These are phyloP conservation scores for Notothenia rossii DNA, from an alignment of 2,113 vertebrate genomes.

Conservation along the genomic window DNA sequence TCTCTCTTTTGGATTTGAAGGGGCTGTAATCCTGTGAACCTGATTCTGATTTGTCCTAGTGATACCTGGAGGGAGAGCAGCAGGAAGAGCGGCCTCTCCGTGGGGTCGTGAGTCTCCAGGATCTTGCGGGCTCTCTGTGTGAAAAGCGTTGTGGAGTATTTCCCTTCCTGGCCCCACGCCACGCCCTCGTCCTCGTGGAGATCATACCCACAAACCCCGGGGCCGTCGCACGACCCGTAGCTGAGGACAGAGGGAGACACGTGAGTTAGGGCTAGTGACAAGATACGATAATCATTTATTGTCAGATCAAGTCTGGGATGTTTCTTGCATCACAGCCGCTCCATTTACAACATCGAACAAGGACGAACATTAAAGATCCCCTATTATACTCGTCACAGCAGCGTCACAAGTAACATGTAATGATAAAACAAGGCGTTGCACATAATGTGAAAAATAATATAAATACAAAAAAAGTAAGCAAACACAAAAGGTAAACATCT, in stretches of 20 bases:
- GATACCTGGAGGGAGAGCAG: conserved; percentile 92
- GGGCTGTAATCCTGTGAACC: not conserved
- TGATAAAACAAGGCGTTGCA: no score
- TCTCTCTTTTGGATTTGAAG: not conserved
- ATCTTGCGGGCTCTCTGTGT: conserved; percentile 91
- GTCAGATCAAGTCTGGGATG: no score
- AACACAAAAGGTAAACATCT: no score
- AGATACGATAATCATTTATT: no score
- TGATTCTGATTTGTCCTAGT: not conserved
- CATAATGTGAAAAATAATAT: no score
- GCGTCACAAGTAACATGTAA: no score
- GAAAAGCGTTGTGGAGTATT: conserved; percentile 93
- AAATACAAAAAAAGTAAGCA: no score
- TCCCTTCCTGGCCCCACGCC: conserved; percentile 92
- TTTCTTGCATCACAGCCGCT: no score
- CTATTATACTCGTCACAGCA: no score
- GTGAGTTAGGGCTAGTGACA: not conserved
- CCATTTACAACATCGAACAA: no score
- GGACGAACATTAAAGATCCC: no score
- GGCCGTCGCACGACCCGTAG: conserved; percentile 92
- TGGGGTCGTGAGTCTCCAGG: conserved; percentile 88
- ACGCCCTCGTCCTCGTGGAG: conserved; percentile 91
- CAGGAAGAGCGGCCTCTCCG: conserved; percentile 90
- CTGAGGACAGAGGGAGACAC: conserved; percentile 48
- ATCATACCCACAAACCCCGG: conserved; percentile 91